A percentile compares a stretch with the other conserved stretches of the same genome.
phyloP scores from a whole-genome alignment of 2,797 vertebrate species.

The Halcyon leucocephala region DNA sequence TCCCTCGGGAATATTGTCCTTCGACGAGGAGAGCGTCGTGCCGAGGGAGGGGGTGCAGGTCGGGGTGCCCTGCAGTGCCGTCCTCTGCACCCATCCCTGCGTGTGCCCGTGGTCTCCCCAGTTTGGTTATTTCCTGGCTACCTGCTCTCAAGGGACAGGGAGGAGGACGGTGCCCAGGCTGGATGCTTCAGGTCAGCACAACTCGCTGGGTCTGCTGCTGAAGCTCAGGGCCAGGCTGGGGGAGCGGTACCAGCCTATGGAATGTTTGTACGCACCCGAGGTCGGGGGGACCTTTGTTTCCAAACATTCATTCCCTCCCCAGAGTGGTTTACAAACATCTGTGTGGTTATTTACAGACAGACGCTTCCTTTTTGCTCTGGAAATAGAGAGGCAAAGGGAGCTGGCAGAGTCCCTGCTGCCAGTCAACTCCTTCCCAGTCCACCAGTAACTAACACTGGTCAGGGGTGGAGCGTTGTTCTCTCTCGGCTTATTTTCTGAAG shows the following conservation, averaged over 20 bases:
- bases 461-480: background rate
- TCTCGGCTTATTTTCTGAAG: background rate
- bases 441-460: accelerated
- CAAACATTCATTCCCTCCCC: background rate
- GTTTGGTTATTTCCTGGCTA: background rate
- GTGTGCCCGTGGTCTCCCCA: accelerated
- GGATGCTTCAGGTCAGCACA: accelerated
- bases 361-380: background rate
- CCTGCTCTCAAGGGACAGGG: background rate
- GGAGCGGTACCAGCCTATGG: accelerated
- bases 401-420: background rate
- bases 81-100: accelerated
- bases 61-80: background rate
- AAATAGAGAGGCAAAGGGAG: background rate
- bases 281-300: accelerated
- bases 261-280: accelerated
- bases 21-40: slow-evolving; percentile 17
- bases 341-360: accelerated
- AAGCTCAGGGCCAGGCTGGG: accelerated
- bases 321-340: accelerated
- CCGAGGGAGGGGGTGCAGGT: background rate
- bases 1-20: background rate
- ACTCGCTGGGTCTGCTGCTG: accelerated
- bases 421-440: background rate
- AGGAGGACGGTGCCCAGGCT: background rate